phyloP scores from a whole-genome alignment of 2,113 vertebrate species.

The Panthera uncia region DNA sequence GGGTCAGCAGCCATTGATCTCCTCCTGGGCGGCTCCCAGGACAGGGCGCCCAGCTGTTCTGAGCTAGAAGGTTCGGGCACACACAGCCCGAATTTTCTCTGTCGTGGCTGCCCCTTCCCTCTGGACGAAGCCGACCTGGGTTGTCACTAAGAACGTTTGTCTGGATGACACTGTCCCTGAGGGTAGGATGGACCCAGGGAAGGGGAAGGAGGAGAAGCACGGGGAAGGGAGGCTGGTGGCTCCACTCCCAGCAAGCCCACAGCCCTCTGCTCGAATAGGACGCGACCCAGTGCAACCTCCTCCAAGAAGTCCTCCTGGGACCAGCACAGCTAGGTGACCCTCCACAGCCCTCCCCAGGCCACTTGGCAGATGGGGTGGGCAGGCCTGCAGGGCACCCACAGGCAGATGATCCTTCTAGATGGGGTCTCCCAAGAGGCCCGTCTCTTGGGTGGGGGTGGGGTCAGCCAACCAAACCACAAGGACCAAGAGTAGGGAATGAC shows the following conservation, averaged over 20 bases:
- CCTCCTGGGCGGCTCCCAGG: too few species aligned
- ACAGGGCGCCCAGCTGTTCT: neutral
- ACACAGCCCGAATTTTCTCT: neutral
- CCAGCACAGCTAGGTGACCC: neutral
- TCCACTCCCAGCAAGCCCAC: neutral
- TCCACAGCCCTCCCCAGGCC: too few species aligned
- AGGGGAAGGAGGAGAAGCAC: neutral
- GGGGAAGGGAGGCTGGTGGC: neutral
- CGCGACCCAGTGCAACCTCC: neutral
- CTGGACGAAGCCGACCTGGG: neutral
- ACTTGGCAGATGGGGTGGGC: neutral
- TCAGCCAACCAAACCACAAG: neutral
- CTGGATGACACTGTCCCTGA: too few species aligned
- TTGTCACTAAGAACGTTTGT: neutral
- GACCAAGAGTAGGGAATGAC: neutral
- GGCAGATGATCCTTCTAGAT: neutral
- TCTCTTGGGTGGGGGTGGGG: too few species aligned
- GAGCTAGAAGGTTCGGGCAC: neutral
- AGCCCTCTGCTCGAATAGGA: neutral
- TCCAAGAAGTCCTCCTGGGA: neutral
- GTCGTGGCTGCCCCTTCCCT: too few species aligned
- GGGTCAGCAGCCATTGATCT: accelerated
- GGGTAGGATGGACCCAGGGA: neutral
- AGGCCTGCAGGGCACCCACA: neutral
- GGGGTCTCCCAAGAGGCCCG: neutral